Evolutionary conservation across 2,888 invertebrate species (phyloP).

Genomic region (Temnothorax ravouxi): DNA sequence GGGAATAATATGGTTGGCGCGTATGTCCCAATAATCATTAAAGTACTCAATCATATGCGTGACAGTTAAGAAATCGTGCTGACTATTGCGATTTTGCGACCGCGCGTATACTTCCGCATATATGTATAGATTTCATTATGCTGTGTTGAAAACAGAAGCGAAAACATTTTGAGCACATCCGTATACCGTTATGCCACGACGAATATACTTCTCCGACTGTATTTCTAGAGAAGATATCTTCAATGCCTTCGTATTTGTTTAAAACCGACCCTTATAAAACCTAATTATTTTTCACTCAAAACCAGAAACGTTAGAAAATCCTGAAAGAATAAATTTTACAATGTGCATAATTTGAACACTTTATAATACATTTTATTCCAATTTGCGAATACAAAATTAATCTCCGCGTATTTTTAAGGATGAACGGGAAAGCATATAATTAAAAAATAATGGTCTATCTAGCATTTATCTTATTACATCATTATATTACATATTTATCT

Average conservation of each 20-base stretch:
- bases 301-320: background rate
- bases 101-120: too few relatives aligned
- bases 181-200: too few relatives aligned
- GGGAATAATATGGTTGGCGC: background rate
- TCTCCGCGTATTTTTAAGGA: too few relatives aligned
- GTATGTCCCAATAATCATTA: too few relatives aligned
- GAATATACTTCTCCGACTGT: background rate
- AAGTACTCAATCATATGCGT: too few relatives aligned
- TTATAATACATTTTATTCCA: background rate
- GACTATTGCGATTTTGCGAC: too few relatives aligned
- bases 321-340: background rate
- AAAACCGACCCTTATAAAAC: background rate
- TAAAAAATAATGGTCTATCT: background rate
- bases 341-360: background rate
- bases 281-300: constrained; percentile 2
- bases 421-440: background rate
- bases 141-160: too few relatives aligned
- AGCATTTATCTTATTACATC: background rate
- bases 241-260: background rate
- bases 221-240: background rate
- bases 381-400: constrained; percentile 5
- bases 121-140: too few relatives aligned
- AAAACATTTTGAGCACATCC: too few relatives aligned
- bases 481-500: background rate
- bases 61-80: too few relatives aligned